Evolutionary conservation across 2,888 invertebrate species (phyloP).

Genomic region (Papilio gigon): DNA sequence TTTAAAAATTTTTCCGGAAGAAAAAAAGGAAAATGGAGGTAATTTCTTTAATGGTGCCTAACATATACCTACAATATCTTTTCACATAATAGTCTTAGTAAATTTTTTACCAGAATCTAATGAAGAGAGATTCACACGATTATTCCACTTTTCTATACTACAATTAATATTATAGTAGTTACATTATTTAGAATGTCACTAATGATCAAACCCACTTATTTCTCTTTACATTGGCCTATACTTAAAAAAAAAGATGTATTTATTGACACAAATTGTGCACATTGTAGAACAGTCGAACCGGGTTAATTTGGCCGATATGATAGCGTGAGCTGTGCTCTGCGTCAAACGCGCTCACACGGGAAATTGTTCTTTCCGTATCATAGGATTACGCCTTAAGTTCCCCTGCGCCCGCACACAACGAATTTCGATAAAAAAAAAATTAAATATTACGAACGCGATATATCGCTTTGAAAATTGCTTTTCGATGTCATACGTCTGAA

Average conservation of each 20-base stretch:
- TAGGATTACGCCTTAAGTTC: conserved; percentile 77
- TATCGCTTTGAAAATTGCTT: conserved; percentile 53
- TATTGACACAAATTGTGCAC: conserved; percentile 45
- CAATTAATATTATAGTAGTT: too few species aligned
- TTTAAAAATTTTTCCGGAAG: neutral
- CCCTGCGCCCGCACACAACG: conserved; percentile 55
- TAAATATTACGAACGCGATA: conserved; percentile 53
- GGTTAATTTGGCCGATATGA: conserved; percentile 77
- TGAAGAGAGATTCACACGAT: too few species aligned
- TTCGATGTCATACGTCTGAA: conserved; percentile 43
- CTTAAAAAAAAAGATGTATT: neutral
- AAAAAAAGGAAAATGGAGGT: too few species aligned
- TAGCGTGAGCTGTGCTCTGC: conserved; percentile 60
- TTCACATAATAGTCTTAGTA: too few species aligned
- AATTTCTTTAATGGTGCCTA: neutral
- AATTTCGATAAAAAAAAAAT: conserved; percentile 66
- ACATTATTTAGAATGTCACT: too few species aligned
- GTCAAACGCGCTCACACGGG: conserved; percentile 75
- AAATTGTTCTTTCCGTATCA: conserved; percentile 74
- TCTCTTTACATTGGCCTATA: too few species aligned
- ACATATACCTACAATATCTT: too few species aligned
- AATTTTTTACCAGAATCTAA: too few species aligned
- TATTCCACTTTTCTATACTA: too few species aligned
- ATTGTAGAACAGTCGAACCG: conserved; percentile 57
- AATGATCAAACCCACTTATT: too few species aligned